phyloP scores from a whole-genome alignment of 2,113 vertebrate species.

The Leuciscus idus region DNA sequence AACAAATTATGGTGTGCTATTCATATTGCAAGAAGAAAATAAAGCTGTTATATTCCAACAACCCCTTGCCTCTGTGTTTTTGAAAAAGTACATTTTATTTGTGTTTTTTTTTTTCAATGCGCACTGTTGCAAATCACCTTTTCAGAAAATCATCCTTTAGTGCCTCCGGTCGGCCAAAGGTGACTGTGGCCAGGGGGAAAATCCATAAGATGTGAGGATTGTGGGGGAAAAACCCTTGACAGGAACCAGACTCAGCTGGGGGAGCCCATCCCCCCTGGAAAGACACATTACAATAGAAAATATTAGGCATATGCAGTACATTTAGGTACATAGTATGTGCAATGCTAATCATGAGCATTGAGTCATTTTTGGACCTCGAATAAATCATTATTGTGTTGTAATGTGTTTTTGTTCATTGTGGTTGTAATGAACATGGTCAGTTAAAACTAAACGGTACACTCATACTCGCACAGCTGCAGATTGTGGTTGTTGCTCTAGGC shows the following conservation, averaged over 20 bases:
- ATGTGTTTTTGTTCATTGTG: neutral
- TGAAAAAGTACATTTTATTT: neutral
- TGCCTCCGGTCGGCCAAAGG: neutral
- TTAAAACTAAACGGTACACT: neutral
- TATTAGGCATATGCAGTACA: neutral
- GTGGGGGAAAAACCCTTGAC: neutral
- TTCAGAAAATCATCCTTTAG: neutral
- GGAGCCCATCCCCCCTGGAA: neutral
- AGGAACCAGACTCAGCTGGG: neutral
- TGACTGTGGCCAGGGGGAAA: neutral
- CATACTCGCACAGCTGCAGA: slow-evolving; percentile 1
- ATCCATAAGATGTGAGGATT: neutral
- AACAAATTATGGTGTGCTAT: neutral
- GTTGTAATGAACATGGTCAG: neutral
- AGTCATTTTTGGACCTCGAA: neutral
- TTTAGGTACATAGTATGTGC: neutral
- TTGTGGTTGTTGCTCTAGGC: neutral
- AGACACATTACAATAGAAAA: neutral
- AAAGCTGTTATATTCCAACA: neutral
- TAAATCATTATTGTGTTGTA: neutral
- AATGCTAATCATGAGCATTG: neutral
- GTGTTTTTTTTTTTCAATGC: neutral
- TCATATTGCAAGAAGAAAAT: neutral
- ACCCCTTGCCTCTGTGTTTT: neutral
- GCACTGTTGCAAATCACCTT: neutral